Base-by-base conservation (phyloP, 2,113 vertebrate genomes). In the Hystrix brachyura region DNA sequence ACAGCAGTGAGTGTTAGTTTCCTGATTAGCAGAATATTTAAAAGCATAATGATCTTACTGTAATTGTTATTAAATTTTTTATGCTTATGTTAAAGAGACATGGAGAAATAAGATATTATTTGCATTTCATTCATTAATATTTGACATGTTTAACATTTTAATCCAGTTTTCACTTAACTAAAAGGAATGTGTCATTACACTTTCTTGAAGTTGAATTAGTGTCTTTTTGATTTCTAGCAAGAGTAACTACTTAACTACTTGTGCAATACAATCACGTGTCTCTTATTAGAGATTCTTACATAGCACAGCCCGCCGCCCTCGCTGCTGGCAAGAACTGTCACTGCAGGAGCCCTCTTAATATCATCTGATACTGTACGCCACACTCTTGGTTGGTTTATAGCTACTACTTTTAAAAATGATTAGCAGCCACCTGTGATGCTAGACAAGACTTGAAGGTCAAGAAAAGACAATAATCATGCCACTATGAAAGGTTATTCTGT, bases 291-390 rank as follows among this genome's bases (percentile, higher is more conserved):
- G 38, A 72, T 27, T 87, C 43, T 89, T 55, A 27, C 1, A 57
- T 0, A 4, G 0, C 17, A 59, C 9, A 43, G 0, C 17, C 38
- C 23, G 88, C 46, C 17, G 15, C 19, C 17, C 32, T 12, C 6
- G 29, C 32, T 21, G 57, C 8, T 17, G 19, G 8, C 12, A 17
- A 15, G 53, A 17, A 15, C 29, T 46, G 48, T 59, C 21, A 59
- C 19, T 53, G 55, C 71, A 46, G 71, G 38, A 74, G 34, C 9
- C n/a, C 53, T 32, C 25, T 65, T 34, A 57, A 43, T 80, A 71
- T 57, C 64, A 80, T 57, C 51, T 84, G 59, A 34, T 53, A 32
- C 46, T 25, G 83, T 19, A 32, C 0, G 27, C 80, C 43, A 94
- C n/a, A 38, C 23, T 84, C 21, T 38, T 13, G 23, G 7, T 46